phyloP scores from a whole-genome alignment of 2,797 vertebrate species.

The Onychomys arenicola region DNA sequence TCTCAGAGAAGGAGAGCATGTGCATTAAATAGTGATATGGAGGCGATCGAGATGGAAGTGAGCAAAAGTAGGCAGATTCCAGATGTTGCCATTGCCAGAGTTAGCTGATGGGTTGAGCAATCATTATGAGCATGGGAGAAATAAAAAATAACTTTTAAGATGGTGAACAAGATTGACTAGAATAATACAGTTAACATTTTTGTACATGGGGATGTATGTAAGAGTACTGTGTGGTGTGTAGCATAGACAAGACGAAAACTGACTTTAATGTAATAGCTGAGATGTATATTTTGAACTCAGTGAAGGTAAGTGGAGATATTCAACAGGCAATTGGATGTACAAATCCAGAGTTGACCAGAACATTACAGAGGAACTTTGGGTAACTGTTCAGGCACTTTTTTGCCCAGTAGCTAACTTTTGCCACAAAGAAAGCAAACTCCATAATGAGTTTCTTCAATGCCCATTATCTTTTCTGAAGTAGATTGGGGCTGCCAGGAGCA shows the following conservation, averaged over 20 bases:
- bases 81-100: background rate
- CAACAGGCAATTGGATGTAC: background rate
- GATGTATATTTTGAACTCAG: background rate
- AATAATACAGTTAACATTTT: background rate
- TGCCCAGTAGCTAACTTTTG: too few relatives aligned
- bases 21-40: background rate
- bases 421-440: too few relatives aligned
- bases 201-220: background rate
- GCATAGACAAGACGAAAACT: background rate
- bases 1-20: background rate
- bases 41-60: background rate
- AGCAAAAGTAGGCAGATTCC: background rate
- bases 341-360: background rate
- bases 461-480: too few relatives aligned
- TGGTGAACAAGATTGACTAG: background rate
- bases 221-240: background rate
- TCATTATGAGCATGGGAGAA: background rate
- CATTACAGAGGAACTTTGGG: background rate
- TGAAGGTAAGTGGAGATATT: background rate
- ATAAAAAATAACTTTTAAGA: background rate
- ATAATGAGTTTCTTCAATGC: too few relatives aligned
- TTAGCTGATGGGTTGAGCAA: background rate
- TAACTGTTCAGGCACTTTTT: too few relatives aligned
- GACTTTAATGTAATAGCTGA: background rate
- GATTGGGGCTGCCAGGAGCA: too few relatives aligned